These are phyloP conservation scores for Drosophila rufa DNA, from an alignment of 1,140 invertebrate species.

Conservation along the genomic window DNA sequence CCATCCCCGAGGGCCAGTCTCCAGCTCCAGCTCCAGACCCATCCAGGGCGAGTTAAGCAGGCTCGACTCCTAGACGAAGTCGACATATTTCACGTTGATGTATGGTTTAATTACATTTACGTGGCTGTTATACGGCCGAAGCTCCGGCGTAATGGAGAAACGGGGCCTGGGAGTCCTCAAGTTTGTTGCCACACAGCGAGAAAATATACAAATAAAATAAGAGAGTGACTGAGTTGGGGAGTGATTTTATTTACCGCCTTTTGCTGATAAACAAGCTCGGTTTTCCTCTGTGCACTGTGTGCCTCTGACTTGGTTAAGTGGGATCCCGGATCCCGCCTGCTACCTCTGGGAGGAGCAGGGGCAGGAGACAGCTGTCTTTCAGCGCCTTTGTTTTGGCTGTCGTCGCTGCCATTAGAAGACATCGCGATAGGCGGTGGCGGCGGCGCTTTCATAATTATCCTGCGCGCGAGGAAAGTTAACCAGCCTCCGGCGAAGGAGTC, in stretches of 20 bases:
- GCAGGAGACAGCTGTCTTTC: conserved; percentile 66
- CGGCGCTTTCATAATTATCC: conserved; percentile 70
- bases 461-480: conserved; percentile 35
- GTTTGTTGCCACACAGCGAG: not conserved
- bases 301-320: not conserved
- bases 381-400: conserved; percentile 75
- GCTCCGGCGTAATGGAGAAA: conserved; percentile 25
- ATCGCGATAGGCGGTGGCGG: conserved; percentile 46
- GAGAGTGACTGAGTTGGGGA: too few species aligned
- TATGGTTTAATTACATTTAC: conserved; percentile 84
- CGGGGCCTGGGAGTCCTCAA: conserved; percentile 1
- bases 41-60: conserved; percentile 18
- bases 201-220: not conserved
- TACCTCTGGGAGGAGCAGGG: not conserved
- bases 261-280: not conserved
- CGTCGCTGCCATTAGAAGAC: conserved; percentile 63
- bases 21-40: conserved; percentile 1
- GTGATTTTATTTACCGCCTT: not conserved
- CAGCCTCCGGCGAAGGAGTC: not conserved
- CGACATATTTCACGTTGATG: conserved; percentile 83
- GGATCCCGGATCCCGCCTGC: not conserved
- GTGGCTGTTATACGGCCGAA: conserved; percentile 60
- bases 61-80: conserved; percentile 28
- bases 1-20: conserved; percentile 1
- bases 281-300: not conserved